Evolutionary conservation across 2,888 invertebrate species (phyloP).

Genomic region (Euclidia mi): DNA sequence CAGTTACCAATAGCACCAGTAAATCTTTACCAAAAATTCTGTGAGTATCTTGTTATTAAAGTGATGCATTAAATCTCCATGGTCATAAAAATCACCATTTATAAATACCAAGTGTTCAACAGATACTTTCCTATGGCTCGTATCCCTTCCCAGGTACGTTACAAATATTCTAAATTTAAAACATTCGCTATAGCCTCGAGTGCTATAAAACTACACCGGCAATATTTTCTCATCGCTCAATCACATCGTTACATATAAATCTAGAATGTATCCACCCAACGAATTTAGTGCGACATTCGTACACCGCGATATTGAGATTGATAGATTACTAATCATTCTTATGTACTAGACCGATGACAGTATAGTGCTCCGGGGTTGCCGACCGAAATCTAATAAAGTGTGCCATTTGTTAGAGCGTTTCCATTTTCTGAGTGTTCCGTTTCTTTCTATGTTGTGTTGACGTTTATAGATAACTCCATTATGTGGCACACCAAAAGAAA

Average conservation of each 20-base stretch:
- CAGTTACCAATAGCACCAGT: no score
- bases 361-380: slow-evolving; percentile 37
- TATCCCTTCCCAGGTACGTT: no score
- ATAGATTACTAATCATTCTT: slow-evolving; percentile 57
- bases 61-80: no score
- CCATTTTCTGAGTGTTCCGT: slow-evolving; percentile 56
- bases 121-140: no score
- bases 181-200: no score
- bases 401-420: slow-evolving; percentile 60
- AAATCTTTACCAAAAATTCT: no score
- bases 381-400: slow-evolving; percentile 64
- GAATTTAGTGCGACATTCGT: slow-evolving; percentile 15
- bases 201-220: slow-evolving; percentile 11
- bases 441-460: slow-evolving; percentile 51
- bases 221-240: slow-evolving; percentile 31
- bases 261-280: slow-evolving; percentile 19
- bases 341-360: slow-evolving; percentile 40
- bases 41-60: no score
- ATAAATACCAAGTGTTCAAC: no score
- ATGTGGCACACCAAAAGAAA: slow-evolving; percentile 37
- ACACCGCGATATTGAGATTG: slow-evolving; percentile 32
- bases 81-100: no score
- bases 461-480: slow-evolving; percentile 61
- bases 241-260: slow-evolving; percentile 16
- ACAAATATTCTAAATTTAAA: no score